Evolutionary conservation across 1,140 invertebrate genomes (phyloP).

Genomic region (Asobara japonica): DNA sequence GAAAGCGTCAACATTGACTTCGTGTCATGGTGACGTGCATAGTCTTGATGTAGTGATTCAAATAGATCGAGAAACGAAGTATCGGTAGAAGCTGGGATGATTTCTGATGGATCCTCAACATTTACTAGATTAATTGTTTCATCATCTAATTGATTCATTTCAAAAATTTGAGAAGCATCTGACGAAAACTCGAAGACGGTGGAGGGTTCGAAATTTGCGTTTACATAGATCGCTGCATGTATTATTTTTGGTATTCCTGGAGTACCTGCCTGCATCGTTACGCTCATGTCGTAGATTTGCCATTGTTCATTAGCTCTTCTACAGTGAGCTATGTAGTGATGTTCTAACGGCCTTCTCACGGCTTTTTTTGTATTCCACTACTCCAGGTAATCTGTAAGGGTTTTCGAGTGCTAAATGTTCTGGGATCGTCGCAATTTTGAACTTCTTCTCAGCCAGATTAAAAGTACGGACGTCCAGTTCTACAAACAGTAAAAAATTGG

Average conservation of each 20-base stretch:
- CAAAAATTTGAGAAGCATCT: background rate
- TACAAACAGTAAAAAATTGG: background rate
- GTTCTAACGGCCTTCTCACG: background rate
- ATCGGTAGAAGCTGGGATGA: background rate
- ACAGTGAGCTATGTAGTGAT: background rate
- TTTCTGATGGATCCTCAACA: background rate
- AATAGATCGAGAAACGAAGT: background rate
- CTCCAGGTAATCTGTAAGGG: background rate
- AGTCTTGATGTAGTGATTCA: background rate
- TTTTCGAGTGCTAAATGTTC: background rate
- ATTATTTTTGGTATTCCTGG: background rate
- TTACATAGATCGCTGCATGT: background rate
- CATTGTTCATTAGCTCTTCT: background rate
- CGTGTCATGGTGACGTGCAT: background rate
- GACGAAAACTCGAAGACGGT: background rate
- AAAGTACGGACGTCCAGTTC: background rate
- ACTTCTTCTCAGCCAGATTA: background rate
- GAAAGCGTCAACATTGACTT: too few relatives aligned
- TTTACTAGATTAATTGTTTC: background rate
- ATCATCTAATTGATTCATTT: background rate
- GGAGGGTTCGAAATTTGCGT: background rate
- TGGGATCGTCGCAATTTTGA: background rate
- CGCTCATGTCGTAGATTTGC: background rate
- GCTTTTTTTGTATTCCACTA: background rate
- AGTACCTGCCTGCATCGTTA: background rate